Base-by-base conservation (phyloP, 2,797 vertebrate genomes). In the Rhinogobio ventralis region DNA sequence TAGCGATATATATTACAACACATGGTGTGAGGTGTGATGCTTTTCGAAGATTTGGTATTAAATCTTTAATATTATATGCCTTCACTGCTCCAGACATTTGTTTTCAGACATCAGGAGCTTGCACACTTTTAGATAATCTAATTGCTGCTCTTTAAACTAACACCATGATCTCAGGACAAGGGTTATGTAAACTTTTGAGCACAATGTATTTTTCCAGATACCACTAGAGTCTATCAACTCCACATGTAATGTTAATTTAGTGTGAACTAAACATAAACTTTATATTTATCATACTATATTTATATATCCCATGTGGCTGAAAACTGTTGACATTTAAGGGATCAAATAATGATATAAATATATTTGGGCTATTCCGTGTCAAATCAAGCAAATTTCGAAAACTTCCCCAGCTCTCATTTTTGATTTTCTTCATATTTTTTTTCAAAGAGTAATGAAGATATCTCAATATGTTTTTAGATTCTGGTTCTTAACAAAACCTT, bases 141-240 rank as follows among this genome's bases (percentile, higher is more conserved):
- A 83, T 83, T 45, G 71, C 71, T 66, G 23, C 45, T 83, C 42
- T 51, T 51, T 74, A 62, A 73, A 64, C 55, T 64, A 33, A 64
- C 55, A n/a, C 42, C 36, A 74, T 19, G 45, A 82, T 83, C 71
- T 64, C 14, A 39, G 23, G 42, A 28, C 62, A n/a, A n/a, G n/a
- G n/a, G n/a, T n/a, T n/a, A n/a, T n/a, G n/a, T n/a, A n/a, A n/a
- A n/a, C n/a, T n/a, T n/a, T n/a, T n/a, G n/a, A n/a, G n/a, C n/a
- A n/a, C n/a, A n/a, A n/a, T n/a, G n/a, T n/a, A n/a, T n/a, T n/a
- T n/a, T n/a, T n/a, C n/a, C n/a, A n/a, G n/a, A n/a, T n/a, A n/a
- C n/a, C n/a, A n/a, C n/a, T n/a, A n/a, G n/a, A n/a, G n/a, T n/a
- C n/a, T n/a, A n/a, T n/a, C 36, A 46, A 7, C n/a, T 49, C 15